Evolutionary conservation across 2,888 invertebrate species (phyloP), one percentile per base, ranked within the genome.

Genomic region (Agrotis segetum): DNA sequence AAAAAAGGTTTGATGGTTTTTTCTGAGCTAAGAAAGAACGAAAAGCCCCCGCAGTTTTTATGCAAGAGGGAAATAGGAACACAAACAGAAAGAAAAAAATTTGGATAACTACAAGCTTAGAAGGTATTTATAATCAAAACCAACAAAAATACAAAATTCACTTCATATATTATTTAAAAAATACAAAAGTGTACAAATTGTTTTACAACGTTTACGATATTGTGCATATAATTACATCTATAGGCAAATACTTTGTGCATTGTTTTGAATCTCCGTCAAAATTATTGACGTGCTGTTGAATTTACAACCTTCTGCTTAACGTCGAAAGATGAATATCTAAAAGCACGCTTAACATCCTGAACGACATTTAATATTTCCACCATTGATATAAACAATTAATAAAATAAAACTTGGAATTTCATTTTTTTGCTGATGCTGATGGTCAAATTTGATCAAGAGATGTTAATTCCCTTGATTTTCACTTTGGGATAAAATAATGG

Each of bases 121-220:
- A 3, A 16, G 6, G 2, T 4, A 40, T 1, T 6, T 46, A 6
- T 65, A 83, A 87, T 74, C 82, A 84, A 82, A 68, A 53, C 14
- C 46, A 69, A 7, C 46, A 69, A 7, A 67, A 55, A 47, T 84
- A 83, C 84, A 87, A 90, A 91, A 88, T 88, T 90, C 92, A 92
- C 89, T 92, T 91, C 40, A 40, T 84, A 91, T 92, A 93, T 92
- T 71, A 92, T 92, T 93, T 91, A 88, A 89, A 92, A 93, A 94
- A 93, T 94, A 94, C 92, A 93, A 93, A 94, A 92, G 92, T 93
- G 92, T 94, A 94, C 91, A 93, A 92, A 90, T 89, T 86, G 87
- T 89, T 89, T 90, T 88, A 91, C 87, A 91, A 88, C 80, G 75
- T 83, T 87, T 89, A 91, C 76, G 78, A 85, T 88, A 86, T 92